Evolutionary conservation across 2,797 vertebrate species (phyloP).

Genomic region (Coranthus polyacanthus): DNA sequence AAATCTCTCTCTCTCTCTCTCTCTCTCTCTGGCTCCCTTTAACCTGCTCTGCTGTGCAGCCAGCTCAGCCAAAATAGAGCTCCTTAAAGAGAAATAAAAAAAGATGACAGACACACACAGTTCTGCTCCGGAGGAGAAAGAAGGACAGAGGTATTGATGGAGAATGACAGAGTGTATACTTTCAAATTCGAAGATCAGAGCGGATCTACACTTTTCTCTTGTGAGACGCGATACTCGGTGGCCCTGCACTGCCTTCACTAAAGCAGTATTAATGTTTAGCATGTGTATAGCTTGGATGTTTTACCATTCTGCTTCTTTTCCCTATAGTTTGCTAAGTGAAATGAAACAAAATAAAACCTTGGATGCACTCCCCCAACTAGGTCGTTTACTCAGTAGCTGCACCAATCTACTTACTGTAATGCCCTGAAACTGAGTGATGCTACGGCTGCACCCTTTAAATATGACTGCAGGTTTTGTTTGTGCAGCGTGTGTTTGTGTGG

Average conservation of each 20-base stretch:
- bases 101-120: conserved; percentile 61
- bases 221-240: conserved; percentile 51
- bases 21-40: conserved; percentile 62
- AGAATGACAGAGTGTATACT: conserved; percentile 64
- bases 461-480: conserved; percentile 75
- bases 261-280: conserved; percentile 41
- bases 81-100: conserved; percentile 45
- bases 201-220: conserved; percentile 40
- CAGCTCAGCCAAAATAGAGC: conserved; percentile 77
- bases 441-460: conserved; percentile 66
- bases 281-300: conserved; percentile 22
- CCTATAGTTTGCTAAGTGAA: conserved; percentile 43
- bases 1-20: conserved; percentile 62
- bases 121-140: conserved; percentile 59
- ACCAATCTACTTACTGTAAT: conserved; percentile 35
- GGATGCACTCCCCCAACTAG: conserved; percentile 11
- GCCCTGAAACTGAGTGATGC: conserved; percentile 54
- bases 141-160: conserved; percentile 69
- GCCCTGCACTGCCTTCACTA: conserved; percentile 47
- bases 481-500: conserved; percentile 72
- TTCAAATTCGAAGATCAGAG: conserved; percentile 73
- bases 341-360: conserved; percentile 41
- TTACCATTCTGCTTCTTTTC: conserved; percentile 38
- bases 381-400: conserved; percentile 36
- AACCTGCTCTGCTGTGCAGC: conserved; percentile 75